Conservation (phyloP, 2,797 vertebrate genomes). For the Rhodeus uyekii region DNA sequence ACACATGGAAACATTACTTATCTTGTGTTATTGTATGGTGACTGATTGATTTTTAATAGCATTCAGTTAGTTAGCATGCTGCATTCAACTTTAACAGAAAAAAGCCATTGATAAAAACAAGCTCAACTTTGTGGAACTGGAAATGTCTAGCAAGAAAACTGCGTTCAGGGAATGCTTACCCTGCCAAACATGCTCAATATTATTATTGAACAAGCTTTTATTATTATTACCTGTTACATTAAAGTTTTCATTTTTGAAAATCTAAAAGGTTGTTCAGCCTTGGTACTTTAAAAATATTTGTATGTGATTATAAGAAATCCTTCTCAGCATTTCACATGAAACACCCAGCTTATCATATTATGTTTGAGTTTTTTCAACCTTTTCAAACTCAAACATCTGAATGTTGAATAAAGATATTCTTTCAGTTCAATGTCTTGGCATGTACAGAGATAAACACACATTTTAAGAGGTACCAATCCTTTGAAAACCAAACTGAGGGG, state of each 20-base stretch:
- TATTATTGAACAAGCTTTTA: neutral
- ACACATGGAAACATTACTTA: neutral
- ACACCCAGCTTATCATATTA: neutral
- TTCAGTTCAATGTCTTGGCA: constrained; percentile 31
- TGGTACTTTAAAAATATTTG: neutral
- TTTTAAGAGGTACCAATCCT: constrained; percentile 46
- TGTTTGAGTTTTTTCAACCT: constrained; percentile 30
- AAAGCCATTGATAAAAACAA: neutral
- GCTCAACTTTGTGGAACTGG: constrained; percentile 10
- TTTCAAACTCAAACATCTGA: constrained; percentile 14
- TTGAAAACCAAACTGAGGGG: constrained; percentile 50
- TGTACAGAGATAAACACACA: constrained; percentile 13
- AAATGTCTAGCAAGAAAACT: neutral
- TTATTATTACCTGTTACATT: neutral
- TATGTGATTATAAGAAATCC: neutral
- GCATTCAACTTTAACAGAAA: neutral
- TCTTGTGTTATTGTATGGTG: neutral
- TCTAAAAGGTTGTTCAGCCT: neutral
- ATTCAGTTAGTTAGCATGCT: neutral
- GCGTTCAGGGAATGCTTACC: neutral
- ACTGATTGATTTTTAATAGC: constrained; percentile 8
- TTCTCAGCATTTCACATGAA: constrained; percentile 18
- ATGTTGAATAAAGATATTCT: constrained; percentile 1
- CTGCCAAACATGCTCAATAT: neutral
- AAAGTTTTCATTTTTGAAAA: neutral